Evolutionary conservation across 2,797 vertebrate species (phyloP), one percentile per base, ranked within the genome.

Genomic region (Danio jaintianensis): DNA sequence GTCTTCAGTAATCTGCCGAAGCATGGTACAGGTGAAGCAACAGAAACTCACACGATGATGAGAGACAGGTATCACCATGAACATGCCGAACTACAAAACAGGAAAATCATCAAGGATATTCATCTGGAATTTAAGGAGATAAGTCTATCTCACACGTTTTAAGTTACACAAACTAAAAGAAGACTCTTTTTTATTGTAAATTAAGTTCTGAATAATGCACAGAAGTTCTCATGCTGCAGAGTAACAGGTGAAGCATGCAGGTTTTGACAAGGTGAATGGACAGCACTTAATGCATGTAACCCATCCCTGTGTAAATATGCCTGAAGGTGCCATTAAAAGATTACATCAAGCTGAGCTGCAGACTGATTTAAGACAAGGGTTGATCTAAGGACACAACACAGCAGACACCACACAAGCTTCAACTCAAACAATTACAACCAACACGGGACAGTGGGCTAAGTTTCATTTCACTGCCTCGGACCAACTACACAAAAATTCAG

Each of bases 301-400:
- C 40, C 48, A 12, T 12, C 66, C 56, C 22, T 50, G 63, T 59
- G 69, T 68, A 20, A 84, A 84, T 45, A 79, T 75, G 89, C 87
- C 86, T 80, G 3, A 58, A 81, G 86, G 87, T 77, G 78, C 85
- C 87, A 90, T 91, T 90, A 91, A 36, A 85, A 89, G 89, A 92
- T 91, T 89, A 89, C 63, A 81, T 59, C 53, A 78, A 64, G 58
- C 58, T 53, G 66, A 75, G 59, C 83, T 84, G 75, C 0, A 36
- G 78, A 88, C 56, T 79, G 81, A 88, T 80, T 89, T 85, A 88
- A 85, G 66, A 68, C 59, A 56, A 78, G 75, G 38, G 77, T 29
- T 29, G 73, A 88, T 79, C 43, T 4, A 22, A 82, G 70, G 80
- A 83, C 18, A 68, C 59, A n/a, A 82, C 50, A 59, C 45, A 77